A percentile compares a stretch with the other conserved stretches of the same genome.
Evolutionary conservation across 1,140 invertebrate species (phyloP).

Genomic region (Stegodyphus mimosarum): DNA sequence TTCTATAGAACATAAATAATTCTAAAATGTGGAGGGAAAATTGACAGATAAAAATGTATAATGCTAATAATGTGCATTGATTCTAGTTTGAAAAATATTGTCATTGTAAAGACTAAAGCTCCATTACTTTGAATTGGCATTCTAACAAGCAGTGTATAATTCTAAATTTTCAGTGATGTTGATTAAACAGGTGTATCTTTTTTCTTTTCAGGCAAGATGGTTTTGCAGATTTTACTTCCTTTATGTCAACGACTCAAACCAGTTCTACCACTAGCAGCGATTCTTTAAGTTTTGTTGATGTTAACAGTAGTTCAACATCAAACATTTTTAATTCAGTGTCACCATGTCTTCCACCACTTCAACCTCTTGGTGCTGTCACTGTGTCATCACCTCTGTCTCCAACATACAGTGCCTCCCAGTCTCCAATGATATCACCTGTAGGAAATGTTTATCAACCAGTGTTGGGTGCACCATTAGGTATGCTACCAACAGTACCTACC

Average conservation of each 20-base stretch:
- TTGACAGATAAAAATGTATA: too few species aligned
- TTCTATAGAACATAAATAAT: too few species aligned
- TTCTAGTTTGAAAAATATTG: too few species aligned
- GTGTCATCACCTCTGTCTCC: slow-evolving; percentile 25
- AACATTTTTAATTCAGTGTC: slow-evolving; percentile 27
- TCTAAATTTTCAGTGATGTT: too few species aligned
- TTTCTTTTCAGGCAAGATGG: slow-evolving; percentile 27
- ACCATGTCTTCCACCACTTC: slow-evolving; percentile 35
- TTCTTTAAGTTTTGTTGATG: slow-evolving; percentile 34
- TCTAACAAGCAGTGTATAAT: too few species aligned
- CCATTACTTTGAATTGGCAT: too few species aligned
- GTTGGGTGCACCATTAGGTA: slow-evolving; percentile 23
- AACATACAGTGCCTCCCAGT: slow-evolving; percentile 46
- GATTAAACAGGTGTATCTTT: too few species aligned
- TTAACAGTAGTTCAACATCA: background rate
- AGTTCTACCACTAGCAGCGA: slow-evolving; percentile 35
- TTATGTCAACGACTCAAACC: slow-evolving; percentile 10
- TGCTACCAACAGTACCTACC: slow-evolving; percentile 21
- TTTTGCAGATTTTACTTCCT: slow-evolving; percentile 59
- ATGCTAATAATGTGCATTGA: too few species aligned
- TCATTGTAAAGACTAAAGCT: too few species aligned
- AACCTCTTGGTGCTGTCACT: slow-evolving; percentile 24
- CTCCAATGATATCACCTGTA: slow-evolving; percentile 35
- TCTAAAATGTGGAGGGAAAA: too few species aligned
- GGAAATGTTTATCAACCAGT: slow-evolving; percentile 41